Conservation (phyloP, 2,888 invertebrate species). For the Eilema caniola region DNA sequence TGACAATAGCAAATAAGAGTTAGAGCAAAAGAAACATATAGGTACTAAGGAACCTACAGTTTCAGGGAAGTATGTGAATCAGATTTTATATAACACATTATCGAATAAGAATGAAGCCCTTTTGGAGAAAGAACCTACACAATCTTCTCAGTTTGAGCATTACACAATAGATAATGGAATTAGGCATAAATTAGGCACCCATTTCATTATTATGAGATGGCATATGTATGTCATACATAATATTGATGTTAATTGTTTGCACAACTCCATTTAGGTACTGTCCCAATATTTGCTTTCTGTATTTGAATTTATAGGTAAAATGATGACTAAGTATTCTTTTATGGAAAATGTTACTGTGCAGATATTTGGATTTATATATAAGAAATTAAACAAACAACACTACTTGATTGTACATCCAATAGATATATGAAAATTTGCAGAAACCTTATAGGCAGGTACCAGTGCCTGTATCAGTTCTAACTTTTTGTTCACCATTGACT, state of each 20-base stretch:
- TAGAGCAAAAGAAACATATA: too few relatives aligned
- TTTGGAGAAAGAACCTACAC: neutral
- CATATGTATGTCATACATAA: neutral
- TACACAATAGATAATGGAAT: neutral
- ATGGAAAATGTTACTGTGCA: neutral
- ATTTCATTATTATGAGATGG: neutral
- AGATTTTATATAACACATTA: neutral
- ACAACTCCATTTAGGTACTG: neutral
- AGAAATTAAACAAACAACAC: neutral
- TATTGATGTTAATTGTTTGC: neutral
- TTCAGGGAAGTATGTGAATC: neutral
- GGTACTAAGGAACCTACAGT: neutral
- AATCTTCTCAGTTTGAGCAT: neutral
- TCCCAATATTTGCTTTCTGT: neutral
- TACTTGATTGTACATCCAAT: neutral
- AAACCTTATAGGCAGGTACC: neutral
- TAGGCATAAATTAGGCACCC: neutral
- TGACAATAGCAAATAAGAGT: too few relatives aligned
- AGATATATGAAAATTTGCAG: neutral
- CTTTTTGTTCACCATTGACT: neutral
- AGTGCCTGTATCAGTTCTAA: neutral
- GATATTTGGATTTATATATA: neutral
- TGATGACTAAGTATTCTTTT: neutral
- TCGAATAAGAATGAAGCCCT: neutral
- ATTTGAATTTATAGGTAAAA: conserved; percentile 3